Percentiles rank a stretch among this genome's conserved stretches.
phyloP scores from a whole-genome alignment of 2,888 invertebrate genomes.

The Himalopsyche kuldschensis region DNA sequence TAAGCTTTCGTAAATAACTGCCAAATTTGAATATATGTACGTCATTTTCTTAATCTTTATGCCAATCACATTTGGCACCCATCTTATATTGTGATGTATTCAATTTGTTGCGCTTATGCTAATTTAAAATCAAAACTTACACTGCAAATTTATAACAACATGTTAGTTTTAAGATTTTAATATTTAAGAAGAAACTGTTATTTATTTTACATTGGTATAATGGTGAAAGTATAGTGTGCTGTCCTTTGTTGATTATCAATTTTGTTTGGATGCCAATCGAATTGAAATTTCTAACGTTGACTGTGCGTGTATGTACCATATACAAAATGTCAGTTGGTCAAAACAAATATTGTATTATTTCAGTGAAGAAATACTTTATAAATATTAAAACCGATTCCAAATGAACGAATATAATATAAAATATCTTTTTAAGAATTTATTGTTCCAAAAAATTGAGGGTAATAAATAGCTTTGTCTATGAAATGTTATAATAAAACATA shows the following conservation, averaged over 20 bases:
- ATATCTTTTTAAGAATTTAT: background rate
- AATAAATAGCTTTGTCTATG: conserved; percentile 1
- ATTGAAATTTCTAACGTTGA: background rate
- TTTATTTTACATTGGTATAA: background rate
- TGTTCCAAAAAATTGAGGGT: background rate
- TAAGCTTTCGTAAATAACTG: too few species aligned
- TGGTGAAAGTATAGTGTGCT: background rate
- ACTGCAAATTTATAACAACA: background rate
- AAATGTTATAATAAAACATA: background rate
- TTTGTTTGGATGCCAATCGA: background rate
- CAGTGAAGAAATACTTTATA: background rate
- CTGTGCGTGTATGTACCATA: background rate
- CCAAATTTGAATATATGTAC: too few species aligned
- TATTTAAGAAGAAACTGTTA: background rate
- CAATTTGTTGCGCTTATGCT: too few species aligned
- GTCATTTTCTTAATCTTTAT: too few species aligned
- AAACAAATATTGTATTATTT: background rate
- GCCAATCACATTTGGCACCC: too few species aligned
- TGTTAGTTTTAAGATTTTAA: background rate
- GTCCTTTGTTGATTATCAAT: background rate
- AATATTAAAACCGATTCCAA: background rate
- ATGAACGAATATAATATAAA: background rate
- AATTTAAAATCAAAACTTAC: too few species aligned
- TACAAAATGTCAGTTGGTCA: background rate
- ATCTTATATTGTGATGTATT: too few species aligned